Evolutionary conservation across 2,797 vertebrate species (phyloP).

Genomic region (Psittacula echo): DNA sequence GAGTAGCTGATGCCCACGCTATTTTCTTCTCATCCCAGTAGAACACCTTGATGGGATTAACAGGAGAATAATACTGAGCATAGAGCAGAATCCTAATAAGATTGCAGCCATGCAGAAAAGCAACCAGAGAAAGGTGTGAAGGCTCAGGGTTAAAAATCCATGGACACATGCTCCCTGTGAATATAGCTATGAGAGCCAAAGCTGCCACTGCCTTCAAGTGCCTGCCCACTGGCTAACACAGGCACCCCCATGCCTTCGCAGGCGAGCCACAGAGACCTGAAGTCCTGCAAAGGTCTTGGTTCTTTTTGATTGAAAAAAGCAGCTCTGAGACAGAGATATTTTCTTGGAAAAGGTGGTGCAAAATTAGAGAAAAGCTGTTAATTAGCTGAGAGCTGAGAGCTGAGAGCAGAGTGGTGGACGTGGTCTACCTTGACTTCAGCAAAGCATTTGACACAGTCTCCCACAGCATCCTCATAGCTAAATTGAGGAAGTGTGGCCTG

Average conservation of each 20-base stretch:
- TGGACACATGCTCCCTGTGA: fast-evolving
- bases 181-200: neutral
- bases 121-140: neutral
- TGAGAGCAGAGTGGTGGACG: too few relatives aligned
- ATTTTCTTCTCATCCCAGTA: neutral
- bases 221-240: neutral
- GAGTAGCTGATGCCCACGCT: fast-evolving
- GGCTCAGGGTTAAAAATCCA: neutral
- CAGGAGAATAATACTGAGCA: neutral
- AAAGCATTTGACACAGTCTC: too few relatives aligned
- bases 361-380: neutral
- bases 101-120: neutral
- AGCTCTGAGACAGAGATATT: neutral
- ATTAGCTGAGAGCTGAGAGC: neutral
- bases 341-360: neutral
- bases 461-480: too few relatives aligned
- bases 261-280: neutral
- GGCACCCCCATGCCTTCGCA: neutral
- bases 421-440: too few relatives aligned
- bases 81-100: neutral
- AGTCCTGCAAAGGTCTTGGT: neutral
- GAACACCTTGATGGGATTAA: neutral
- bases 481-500: too few relatives aligned
- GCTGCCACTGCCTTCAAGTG: neutral
- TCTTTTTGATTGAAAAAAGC: neutral